Base-by-base conservation (phyloP, 2,888 invertebrate genomes). In the Ornithoptera alexandrae region DNA sequence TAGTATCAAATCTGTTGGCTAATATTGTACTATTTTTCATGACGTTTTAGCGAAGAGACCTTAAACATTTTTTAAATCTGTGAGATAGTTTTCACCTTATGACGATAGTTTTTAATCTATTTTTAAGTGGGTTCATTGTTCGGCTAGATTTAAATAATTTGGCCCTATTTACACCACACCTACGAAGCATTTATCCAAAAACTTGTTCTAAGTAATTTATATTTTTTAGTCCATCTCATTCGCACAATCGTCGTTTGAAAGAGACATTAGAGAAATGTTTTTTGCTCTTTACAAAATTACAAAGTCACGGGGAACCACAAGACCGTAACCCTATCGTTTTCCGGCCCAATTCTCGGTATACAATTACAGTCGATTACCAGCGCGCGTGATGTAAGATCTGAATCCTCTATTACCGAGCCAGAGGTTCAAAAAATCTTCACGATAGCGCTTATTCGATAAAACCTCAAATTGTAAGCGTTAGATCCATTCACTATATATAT, bases 281-380 rank as follows among this genome's bases (percentile, higher is more conserved):
- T 84, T 82, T 79, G 42, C 59, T 62, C 59, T 61, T 46, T 56
- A 76, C 73, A 77, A 85, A 87, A 84, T 81, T 73, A 85, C 85
- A 76, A 79, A 85, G 85, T 89, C 88, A 90, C 83, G 82, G 84
- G 82, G 81, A 76, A 79, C 82, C 83, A 80, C 84, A 77, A 77
- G 83, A 87, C 84, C 88, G 88, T 87, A 88, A 85, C 85, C 81
- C 84, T 81, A 80, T 82, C 85, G 80, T 87, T 89, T 86, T 85
- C 87, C 86, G 84, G 78, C 82, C 82, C 84, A 77, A 77, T 89
- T 90, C 90, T 88, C 81, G 85, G 89, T 86, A 91, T 83, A 81
- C 87, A 90, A 92, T 92, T 90, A 91, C 83, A 74, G 80, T 79
- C 75, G 79, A 71, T 71, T 68, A 71, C 68, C 30, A 65, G 30